Conservation (phyloP, 92 coral and sea anemone species). For the Actinernus sp. region DNA sequence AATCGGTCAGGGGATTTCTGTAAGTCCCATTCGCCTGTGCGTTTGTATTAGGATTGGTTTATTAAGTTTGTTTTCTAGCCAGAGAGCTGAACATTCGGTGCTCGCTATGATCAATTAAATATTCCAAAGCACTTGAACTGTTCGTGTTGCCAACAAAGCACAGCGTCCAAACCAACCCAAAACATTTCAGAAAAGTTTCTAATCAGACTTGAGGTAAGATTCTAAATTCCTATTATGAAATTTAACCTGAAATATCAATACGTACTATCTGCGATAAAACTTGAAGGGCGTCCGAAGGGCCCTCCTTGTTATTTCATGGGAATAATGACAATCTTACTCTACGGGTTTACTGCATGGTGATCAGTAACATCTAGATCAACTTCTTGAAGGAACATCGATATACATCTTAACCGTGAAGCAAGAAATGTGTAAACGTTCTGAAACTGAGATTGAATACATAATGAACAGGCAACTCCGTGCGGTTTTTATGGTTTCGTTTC, state of each 20-base stretch:
- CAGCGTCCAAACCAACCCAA: constrained; percentile 40
- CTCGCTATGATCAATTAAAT: background rate
- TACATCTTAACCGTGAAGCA: constrained; percentile 5
- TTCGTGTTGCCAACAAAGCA: constrained; percentile 21
- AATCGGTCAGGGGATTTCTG: background rate
- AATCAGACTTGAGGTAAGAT: constrained; percentile 76
- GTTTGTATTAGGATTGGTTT: no score
- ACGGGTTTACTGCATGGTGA: constrained; percentile 6
- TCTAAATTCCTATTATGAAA: constrained; percentile 81
- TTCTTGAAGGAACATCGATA: constrained; percentile 3
- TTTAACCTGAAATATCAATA: constrained; percentile 82
- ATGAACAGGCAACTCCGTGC: constrained; percentile 14
- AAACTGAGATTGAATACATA: constrained; percentile 19
- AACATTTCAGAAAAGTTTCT: constrained; percentile 65
- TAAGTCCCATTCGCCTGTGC: no score
- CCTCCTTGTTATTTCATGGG: constrained; percentile 44
- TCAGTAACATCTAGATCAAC: constrained; percentile 3
- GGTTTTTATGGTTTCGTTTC: constrained; percentile 16
- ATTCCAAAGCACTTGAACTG: constrained; percentile 27
- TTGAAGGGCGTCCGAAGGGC: constrained; percentile 42
- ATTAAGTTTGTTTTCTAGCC: constrained; percentile 4
- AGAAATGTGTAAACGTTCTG: constrained; percentile 15
- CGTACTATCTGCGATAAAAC: constrained; percentile 66
- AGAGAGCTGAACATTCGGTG: constrained; percentile 17
- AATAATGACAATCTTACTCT: constrained; percentile 35